Evolutionary conservation across 2,113 vertebrate genomes (phyloP), one percentile per base, ranked within the genome.

Genomic region (Nyctibius bracteatus): DNA sequence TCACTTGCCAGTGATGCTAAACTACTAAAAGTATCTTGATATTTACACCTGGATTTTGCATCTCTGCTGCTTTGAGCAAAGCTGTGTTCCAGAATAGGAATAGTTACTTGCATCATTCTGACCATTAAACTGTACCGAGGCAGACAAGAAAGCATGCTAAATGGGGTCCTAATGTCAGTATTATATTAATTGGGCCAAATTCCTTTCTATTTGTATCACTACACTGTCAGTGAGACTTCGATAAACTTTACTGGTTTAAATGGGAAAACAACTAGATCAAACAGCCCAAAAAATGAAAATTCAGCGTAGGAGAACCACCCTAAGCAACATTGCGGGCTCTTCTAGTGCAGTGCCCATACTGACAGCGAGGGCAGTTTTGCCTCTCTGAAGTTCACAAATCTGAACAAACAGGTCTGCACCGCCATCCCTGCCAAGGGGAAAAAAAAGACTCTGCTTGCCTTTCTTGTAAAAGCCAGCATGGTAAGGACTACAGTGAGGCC

Each of bases 391-490:
- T 63, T 81, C 43, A 28, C 1, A 4, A 39, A 12, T 62, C 30
- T 72, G 9, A 1, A 2, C 30, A 49, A 77, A 87, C 7, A 86
- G 1, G 24, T 82, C 27, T 65, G 31, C 14, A 78, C 8, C 14
- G 59, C 33, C 44, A 30, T 6, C 31, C 8, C 6, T 24, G 16
- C 1, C 4, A 19, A n/a, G 2, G 1, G 4, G 8, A 3, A 30
- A 19, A 22, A 22, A 59, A 79, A 55, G 19, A 16, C 12, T 49
- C 14, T 65, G 12, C 20, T 59, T 78, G 25, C 30, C 33, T 86
- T 58, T 47, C 22, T 43, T 44, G 5, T 81, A 49, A 67, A 85
- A 73, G 9, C 3, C 10, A 39, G 6, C 25, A 43, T 2, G 10
- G 47, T n/a, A 37, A 74, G 59, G 39, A 28, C 51, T 47, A 51